These are phyloP conservation scores for Hapalemur alaotrensis DNA, from an alignment of 2,797 vertebrate genomes.

Conservation along the genomic window DNA sequence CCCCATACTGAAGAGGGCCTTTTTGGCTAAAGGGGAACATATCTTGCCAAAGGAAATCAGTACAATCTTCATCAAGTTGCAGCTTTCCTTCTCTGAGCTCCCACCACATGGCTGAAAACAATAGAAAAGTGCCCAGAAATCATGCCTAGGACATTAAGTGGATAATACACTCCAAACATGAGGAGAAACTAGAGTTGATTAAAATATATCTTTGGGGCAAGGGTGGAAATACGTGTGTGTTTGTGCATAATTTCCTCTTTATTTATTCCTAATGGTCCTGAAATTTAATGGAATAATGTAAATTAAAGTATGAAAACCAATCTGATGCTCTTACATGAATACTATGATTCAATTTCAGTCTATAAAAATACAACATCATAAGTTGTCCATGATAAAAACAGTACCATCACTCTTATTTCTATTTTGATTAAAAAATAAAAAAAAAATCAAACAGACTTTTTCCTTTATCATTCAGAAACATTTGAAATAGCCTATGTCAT, in stretches of 20 bases:
- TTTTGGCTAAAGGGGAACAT: neutral
- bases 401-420: neutral
- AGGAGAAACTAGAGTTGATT: neutral
- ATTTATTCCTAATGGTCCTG: neutral
- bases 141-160: neutral
- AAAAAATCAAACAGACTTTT: neutral
- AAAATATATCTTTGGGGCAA: neutral
- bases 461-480: neutral
- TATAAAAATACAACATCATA: neutral
- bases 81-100: neutral
- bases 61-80: neutral
- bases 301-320: constrained; percentile 16
- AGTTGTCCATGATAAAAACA: neutral
- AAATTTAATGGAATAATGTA: constrained; percentile 19
- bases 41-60: neutral
- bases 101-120: neutral
- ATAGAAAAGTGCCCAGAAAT: neutral
- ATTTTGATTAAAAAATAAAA: neutral
- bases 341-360: neutral
- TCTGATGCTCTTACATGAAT: neutral
- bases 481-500: neutral
- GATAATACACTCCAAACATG: neutral
- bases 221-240: neutral
- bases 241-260: neutral
- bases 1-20: neutral